Percentiles rank a stretch among this genome's conserved stretches.
Evolutionary conservation across 2,113 vertebrate genomes (phyloP).

Genomic region (Struthio camelus): DNA sequence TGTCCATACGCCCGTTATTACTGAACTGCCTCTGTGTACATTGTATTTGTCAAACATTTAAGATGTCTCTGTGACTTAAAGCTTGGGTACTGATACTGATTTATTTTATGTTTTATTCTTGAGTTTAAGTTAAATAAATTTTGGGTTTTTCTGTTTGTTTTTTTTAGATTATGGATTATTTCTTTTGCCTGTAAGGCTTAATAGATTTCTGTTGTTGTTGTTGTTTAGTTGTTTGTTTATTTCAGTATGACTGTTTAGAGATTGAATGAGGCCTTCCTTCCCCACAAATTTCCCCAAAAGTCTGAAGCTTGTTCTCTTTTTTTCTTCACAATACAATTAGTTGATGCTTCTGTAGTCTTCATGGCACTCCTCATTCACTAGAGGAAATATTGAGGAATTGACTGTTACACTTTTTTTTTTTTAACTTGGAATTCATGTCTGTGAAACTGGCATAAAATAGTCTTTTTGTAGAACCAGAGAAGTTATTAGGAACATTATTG

Average conservation of each 20-base stretch:
- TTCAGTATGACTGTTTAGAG: neutral
- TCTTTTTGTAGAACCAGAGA: neutral
- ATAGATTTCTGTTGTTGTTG: too few species aligned
- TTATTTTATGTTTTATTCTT: neutral
- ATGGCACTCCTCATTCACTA: neutral
- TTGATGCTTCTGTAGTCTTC: neutral
- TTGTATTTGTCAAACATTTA: neutral
- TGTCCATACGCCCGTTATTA: too few species aligned
- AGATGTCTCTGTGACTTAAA: neutral
- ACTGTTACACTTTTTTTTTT: neutral
- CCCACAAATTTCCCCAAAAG: rapidly evolving
- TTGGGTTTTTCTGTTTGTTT: too few species aligned
- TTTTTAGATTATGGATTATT: neutral
- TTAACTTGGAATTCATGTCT: neutral
- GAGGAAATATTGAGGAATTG: neutral
- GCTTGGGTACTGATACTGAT: too few species aligned
- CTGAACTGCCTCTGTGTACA: neutral
- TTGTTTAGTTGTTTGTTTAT: neutral
- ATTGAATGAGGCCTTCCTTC: neutral
- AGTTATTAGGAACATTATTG: neutral
- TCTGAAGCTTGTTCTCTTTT: neutral
- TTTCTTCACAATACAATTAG: neutral
- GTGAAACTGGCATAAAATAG: neutral
- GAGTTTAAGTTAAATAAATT: neutral
- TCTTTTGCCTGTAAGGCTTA: neutral